A percentile compares a stretch with the other conserved stretches of the same genome.
Conservation (phyloP, 2,888 invertebrate genomes). For the Diabrotica balteata region DNA sequence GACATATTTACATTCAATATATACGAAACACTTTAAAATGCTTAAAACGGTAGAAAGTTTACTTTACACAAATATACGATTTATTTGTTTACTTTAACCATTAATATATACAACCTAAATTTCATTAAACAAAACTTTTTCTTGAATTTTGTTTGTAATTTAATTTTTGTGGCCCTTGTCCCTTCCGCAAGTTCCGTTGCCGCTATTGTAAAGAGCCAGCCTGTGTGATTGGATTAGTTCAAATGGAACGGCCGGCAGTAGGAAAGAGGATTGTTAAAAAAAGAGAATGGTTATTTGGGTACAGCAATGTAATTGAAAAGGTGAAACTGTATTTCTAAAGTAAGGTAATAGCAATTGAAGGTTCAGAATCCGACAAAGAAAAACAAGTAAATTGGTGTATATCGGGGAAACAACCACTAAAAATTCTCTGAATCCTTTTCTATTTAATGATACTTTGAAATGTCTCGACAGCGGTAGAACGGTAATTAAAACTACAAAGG, state of each 20-base stretch:
- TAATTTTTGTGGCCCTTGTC: background rate
- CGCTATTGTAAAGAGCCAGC: background rate
- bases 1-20: no score
- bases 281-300: conserved; percentile 12
- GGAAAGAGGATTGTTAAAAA: conserved; percentile 15
- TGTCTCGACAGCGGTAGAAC: no score
- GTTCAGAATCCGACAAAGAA: conserved; percentile 2
- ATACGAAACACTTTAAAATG: no score
- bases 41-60: no score
- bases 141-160: background rate
- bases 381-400: background rate
- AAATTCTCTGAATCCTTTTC: conserved; percentile 1
- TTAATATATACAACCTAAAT: no score
- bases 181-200: background rate
- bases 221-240: conserved; percentile 1
- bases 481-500: no score
- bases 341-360: conserved; percentile 11
- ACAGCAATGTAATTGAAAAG: conserved; percentile 18
- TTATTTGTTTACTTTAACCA: no score
- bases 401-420: background rate
- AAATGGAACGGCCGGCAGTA: conserved; percentile 4
- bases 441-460: background rate
- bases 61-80: no score
- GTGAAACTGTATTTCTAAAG: conserved; percentile 13
- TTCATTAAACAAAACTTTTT: no score